Evolutionary conservation across 2,888 invertebrate species (phyloP).

Genomic region (Platycheirus albimanus): DNA sequence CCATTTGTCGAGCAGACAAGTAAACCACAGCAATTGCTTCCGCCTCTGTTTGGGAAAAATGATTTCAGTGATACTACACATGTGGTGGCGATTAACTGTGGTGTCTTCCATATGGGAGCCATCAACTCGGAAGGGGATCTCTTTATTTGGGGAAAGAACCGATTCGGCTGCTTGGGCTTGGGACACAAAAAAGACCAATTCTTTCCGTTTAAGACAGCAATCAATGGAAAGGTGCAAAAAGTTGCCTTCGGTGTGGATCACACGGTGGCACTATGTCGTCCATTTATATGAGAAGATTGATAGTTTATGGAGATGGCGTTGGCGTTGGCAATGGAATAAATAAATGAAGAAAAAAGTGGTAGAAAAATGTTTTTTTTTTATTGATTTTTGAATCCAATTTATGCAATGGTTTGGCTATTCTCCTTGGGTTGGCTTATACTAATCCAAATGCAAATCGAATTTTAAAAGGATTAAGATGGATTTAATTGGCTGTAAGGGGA

Average conservation of each 20-base stretch:
- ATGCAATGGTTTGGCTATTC: background rate
- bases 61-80: conserved; percentile 89
- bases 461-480: background rate
- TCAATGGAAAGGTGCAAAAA: conserved; percentile 90
- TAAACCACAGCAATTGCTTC: conserved; percentile 89
- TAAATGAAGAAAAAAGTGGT: background rate
- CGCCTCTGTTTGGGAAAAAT: conserved; percentile 92
- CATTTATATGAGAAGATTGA: conserved; percentile 85
- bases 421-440: background rate
- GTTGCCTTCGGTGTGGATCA: conserved; percentile 94
- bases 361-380: conserved; percentile 4
- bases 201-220: conserved; percentile 92
- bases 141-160: conserved; percentile 96
- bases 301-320: too few species aligned
- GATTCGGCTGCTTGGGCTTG: conserved; percentile 91
- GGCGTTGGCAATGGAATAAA: conserved; percentile 27
- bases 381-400: conserved; percentile 19
- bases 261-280: conserved; percentile 89
- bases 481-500: background rate
- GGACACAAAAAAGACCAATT: conserved; percentile 91
- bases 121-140: conserved; percentile 92
- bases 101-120: conserved; percentile 91
- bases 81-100: conserved; percentile 88
- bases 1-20: conserved; percentile 88
- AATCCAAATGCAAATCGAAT: conserved; percentile 1